Evolutionary conservation across 1,140 invertebrate species (phyloP), one percentile per base, ranked within the genome.

Genomic region (Solen grandis): DNA sequence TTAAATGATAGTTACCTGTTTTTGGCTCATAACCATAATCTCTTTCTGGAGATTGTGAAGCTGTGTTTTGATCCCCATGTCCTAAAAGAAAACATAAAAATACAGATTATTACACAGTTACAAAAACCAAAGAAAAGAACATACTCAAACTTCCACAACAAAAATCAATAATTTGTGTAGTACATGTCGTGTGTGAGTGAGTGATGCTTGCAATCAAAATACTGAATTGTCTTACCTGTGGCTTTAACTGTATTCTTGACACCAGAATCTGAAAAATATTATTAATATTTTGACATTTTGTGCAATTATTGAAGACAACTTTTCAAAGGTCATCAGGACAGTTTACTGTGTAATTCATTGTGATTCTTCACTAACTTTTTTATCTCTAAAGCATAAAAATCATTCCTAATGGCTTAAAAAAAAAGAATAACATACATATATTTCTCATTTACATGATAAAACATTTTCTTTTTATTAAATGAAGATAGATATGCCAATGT

Each of bases 1-100:
- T n/a, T n/a, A n/a, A n/a, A n/a, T n/a, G n/a, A n/a, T n/a, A 10
- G 1, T 16, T 52, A 79, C 76, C 76, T 79, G 76, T 57, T 79
- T 79, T 31, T 79, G 65, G 29, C 66, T 79, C 57, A 79, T 60
- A 33, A 25, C 36, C 41, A 70, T 62, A 10, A 79, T 79, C n/a
- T 79, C 76, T 46, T n/a, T 69, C 25, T 79, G 76, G 36, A 79
- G n/a, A 41, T 68, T 62, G 36, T 60, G 66, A 14, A 79, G 52
- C 55, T 70, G 63, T 5, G 16, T 27, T 46, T 60, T 79, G 8
- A 79, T n/a, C 60, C 10, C 52, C n/a, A 19, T 5, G 41, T 79
- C 66, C 76, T 79, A 66, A n/a, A 79, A 70, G 27, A 41, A 41
- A 75, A 46, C 14, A 75, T 35, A 46, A 46, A n/a, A 54, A 54